Conservation (phyloP, 1,140 invertebrate species). For the Maconellicoccus hirsutus region DNA sequence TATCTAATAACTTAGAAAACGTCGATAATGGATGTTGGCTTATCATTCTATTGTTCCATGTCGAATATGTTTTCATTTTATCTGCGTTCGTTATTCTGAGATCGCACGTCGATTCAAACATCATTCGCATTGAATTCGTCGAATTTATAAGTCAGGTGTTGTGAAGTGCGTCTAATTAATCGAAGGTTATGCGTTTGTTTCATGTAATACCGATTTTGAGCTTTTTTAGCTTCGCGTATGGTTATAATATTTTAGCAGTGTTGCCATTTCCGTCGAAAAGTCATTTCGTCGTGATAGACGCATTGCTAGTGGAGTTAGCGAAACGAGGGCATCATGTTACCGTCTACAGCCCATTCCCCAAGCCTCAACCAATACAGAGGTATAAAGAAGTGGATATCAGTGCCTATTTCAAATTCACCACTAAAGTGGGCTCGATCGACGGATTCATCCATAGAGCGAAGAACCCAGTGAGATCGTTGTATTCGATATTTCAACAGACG, state of each 20-base stretch:
- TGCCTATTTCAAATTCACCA: conserved; percentile 23
- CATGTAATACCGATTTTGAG: too few relatives aligned
- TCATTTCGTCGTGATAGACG: conserved; percentile 34
- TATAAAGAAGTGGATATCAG: conserved; percentile 38
- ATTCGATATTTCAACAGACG: background rate
- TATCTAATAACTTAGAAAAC: too few relatives aligned
- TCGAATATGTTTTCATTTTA: too few relatives aligned
- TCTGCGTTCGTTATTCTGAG: too few relatives aligned
- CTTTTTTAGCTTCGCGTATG: background rate
- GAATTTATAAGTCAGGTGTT: too few relatives aligned
- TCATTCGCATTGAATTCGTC: too few relatives aligned
- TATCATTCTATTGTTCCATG: too few relatives aligned
- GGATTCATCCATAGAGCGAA: background rate
- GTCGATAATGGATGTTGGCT: too few relatives aligned
- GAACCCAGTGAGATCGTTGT: background rate
- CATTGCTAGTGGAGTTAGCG: conserved; percentile 32
- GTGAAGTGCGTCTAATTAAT: too few relatives aligned
- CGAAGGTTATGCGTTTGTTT: too few relatives aligned
- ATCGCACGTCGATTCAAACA: too few relatives aligned
- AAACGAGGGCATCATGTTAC: conserved; percentile 32
- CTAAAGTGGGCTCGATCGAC: background rate
- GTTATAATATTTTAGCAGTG: conserved; percentile 31
- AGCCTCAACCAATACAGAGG: conserved; percentile 38
- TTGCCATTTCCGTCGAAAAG: conserved; percentile 33
- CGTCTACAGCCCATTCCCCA: conserved; percentile 36